Evolutionary conservation across 2,113 vertebrate species (phyloP).

Genomic region (Sceloporus undulatus): DNA sequence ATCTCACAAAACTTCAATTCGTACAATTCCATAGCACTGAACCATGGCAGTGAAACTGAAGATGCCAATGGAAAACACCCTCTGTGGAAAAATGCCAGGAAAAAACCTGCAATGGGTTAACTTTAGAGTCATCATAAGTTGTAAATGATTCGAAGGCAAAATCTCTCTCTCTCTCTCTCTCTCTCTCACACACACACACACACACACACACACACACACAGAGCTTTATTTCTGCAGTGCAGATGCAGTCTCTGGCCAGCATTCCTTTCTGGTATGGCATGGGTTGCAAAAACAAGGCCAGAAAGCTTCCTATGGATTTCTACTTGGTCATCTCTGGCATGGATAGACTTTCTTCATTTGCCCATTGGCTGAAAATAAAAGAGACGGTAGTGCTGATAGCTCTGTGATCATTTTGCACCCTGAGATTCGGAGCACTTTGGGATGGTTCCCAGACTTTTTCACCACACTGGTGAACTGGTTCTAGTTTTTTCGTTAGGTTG

Average conservation of each 20-base stretch:
- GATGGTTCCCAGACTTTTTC: constrained; percentile 12
- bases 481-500: constrained; percentile 13
- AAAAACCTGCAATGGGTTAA: no score
- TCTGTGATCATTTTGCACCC: constrained; percentile 26
- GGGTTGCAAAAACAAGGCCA: neutral
- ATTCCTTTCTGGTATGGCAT: neutral
- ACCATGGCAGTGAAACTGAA: no score
- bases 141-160: no score
- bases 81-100: no score
- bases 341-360: neutral
- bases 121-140: no score
- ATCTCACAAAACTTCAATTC: no score
- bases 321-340: neutral
- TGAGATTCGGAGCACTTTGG: constrained; percentile 31
- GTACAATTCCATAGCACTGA: no score
- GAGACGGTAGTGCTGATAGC: neutral
- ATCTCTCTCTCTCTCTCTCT: no score
- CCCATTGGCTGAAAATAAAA: neutral
- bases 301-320: neutral
- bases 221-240: no score
- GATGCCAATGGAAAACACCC: no score
- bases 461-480: constrained; percentile 12
- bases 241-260: neutral
- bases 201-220: no score
- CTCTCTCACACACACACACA: no score